Evolutionary conservation across 2,113 vertebrate species (phyloP), one percentile per base, ranked within the genome.

Genomic region (Semnornis frantzii): DNA sequence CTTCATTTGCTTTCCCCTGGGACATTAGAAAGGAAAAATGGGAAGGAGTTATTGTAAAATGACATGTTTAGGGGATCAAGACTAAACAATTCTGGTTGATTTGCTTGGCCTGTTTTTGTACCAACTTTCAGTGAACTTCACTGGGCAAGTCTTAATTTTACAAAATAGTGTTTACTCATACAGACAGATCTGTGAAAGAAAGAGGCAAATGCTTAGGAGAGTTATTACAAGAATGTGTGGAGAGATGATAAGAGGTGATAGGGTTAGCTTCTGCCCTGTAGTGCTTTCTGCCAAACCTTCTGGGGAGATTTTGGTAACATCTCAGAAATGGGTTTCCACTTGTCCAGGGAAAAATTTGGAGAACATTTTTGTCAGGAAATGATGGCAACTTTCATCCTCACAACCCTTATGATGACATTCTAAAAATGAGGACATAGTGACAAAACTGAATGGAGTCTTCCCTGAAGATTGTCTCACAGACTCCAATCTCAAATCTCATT

Each of bases 121-220:
- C 14, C 24, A 21, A 30, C 6, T 54, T 15, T 19, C 18, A 55
- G 11, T 33, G 46, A 14, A 9, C 1, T 0, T 1, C 2, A 31
- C 1, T 71, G 55, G n/a, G 66, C 46, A 81, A 59, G 14, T 57
- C 31, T 37, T 34, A 10, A n/a, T 28, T 20, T 68, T 48, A 20
- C 19, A 19, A 54, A 66, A 37, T 50, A 31, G 7, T 9, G 3
- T 42, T 91, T 69, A 42, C 9, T 63, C 69, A 33, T 55, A 57
- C 37, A 54, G 74, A 77, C 3, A 48, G 28, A 8, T 27, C 73
- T 68, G 21, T 76, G 71, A 71, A 82, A 89, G n/a, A 76, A 71
- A 52, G 57, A 54, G 7, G 3, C 16, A 66, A 69, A 70, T 0
- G 1, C 39, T 31, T 27, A 76, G 37, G 39, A 82, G 72, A 87